A percentile compares a stretch with the other conserved stretches of the same genome.
These are phyloP conservation scores for Sebastes oblongus DNA, from an alignment of 2,797 vertebrate species.

Conservation along the genomic window DNA sequence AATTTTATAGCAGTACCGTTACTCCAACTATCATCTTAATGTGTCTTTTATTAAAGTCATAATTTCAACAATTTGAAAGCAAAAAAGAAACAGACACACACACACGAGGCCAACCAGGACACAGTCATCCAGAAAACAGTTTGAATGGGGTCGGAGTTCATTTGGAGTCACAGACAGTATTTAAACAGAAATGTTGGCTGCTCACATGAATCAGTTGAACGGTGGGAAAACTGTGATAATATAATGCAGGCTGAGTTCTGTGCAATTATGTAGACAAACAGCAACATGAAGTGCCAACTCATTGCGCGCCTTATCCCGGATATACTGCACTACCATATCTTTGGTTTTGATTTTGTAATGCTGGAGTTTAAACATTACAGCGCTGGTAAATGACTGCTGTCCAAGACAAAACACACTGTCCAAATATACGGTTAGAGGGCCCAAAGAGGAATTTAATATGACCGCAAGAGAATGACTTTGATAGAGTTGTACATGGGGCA, in stretches of 20 bases:
- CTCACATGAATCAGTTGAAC: constrained; percentile 31
- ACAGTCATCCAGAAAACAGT: constrained; percentile 11
- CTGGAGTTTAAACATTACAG: constrained; percentile 52
- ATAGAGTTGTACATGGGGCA: constrained; percentile 22
- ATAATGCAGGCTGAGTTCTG: constrained; percentile 11
- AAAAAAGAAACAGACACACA: background rate
- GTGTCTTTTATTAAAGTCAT: constrained; percentile 40
- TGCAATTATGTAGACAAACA: constrained; percentile 48
- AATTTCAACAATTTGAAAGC: constrained; percentile 31
- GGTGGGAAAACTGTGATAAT: constrained; percentile 59
- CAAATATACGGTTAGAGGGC: constrained; percentile 39
- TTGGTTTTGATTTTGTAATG: constrained; percentile 28
- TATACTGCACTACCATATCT: constrained; percentile 34
- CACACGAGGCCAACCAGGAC: constrained; percentile 30
- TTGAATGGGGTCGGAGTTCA: constrained; percentile 45
- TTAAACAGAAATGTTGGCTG: constrained; percentile 46
- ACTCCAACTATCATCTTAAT: constrained; percentile 7
- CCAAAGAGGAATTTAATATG: constrained; percentile 30
- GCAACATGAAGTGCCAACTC: constrained; percentile 36
- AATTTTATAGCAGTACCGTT: constrained; percentile 18
- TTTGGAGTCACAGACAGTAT: constrained; percentile 28
- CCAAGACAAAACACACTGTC: constrained; percentile 27
- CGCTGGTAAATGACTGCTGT: constrained; percentile 24
- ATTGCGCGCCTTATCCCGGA: constrained; percentile 32
- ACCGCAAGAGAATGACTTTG: constrained; percentile 35